phyloP scores from a whole-genome alignment of 2,888 invertebrate species.

The Fragum fragum region DNA sequence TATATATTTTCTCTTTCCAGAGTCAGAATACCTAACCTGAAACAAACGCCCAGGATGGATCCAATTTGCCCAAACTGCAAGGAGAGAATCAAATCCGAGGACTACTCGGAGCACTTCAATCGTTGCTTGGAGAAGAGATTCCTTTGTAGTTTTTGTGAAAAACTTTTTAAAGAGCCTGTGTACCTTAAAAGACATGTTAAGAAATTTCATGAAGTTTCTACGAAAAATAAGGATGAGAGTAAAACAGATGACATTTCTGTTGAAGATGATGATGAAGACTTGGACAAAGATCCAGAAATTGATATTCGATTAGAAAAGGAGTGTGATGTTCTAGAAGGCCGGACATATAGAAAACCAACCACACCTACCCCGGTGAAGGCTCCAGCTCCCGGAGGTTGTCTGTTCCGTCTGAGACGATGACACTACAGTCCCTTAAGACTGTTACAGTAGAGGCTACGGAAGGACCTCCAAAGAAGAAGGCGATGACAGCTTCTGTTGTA shows the following conservation, averaged over 20 bases:
- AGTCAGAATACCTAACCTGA: conserved; percentile 14
- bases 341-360: not conserved
- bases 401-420: no score
- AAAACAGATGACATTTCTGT: not conserved
- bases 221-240: not conserved
- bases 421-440: no score
- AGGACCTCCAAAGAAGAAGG: not conserved
- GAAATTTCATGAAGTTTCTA: not conserved
- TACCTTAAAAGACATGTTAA: not conserved
- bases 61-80: conserved; percentile 34
- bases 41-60: not conserved
- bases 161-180: not conserved
- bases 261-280: not conserved
- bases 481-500: not conserved
- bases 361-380: not conserved
- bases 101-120: not conserved
- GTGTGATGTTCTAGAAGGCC: not conserved
- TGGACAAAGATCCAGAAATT: not conserved
- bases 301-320: not conserved
- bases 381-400: no score
- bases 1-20: conserved; percentile 44
- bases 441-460: not conserved
- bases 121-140: not conserved
- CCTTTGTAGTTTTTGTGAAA: not conserved
- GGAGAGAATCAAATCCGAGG: not conserved